A percentile compares a stretch with the other conserved stretches of the same genome.
Conservation (phyloP, 2,888 invertebrate species). For the Timema podura region DNA sequence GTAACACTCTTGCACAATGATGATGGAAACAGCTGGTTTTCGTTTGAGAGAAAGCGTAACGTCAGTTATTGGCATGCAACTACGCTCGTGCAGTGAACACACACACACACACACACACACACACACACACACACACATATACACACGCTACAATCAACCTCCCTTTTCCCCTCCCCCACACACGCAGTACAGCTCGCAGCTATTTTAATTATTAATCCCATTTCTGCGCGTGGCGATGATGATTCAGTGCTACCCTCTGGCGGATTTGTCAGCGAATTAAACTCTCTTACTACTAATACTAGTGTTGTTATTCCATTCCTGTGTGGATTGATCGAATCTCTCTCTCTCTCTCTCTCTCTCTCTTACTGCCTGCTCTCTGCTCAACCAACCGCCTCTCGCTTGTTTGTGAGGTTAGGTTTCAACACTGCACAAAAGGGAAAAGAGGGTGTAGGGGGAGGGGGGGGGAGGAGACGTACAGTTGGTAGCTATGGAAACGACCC, state of each 20-base stretch:
- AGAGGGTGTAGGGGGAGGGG: constrained; percentile 11
- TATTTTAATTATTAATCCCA: constrained; percentile 26
- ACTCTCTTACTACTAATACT: constrained; percentile 24
- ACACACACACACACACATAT: no score
- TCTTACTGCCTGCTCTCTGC: not conserved
- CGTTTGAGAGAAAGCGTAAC: no score
- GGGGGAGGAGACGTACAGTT: constrained; percentile 10
- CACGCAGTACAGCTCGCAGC: constrained; percentile 10
- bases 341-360: not conserved
- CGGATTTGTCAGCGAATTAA: constrained; percentile 27
- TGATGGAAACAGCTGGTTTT: no score
- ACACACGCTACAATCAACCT: no score
- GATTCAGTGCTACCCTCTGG: constrained; percentile 26
- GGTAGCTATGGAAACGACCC: constrained; percentile 24
- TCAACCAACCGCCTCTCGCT: not conserved
- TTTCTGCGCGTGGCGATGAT: constrained; percentile 17
- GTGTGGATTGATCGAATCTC: not conserved
- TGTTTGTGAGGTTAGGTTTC: constrained; percentile 25
- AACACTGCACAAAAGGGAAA: not conserved
- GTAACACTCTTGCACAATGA: no score
- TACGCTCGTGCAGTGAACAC: no score
- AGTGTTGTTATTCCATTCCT: not conserved
- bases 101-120: no score
- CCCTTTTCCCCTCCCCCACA: no score
- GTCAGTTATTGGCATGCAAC: no score